Conservation (phyloP, 1,140 invertebrate species). For the Harlomillsia oculata region DNA sequence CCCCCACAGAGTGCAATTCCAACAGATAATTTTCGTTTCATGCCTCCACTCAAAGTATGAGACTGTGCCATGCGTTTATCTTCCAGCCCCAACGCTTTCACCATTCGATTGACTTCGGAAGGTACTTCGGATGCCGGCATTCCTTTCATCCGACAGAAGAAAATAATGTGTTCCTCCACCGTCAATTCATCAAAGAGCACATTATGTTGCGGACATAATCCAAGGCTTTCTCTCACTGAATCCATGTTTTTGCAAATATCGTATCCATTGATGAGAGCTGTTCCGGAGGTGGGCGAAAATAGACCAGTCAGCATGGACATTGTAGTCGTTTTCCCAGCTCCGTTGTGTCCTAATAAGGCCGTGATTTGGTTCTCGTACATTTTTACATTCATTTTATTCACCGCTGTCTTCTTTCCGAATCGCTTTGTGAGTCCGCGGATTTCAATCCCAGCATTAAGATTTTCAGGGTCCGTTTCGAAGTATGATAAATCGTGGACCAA, state of each 20-base stretch:
- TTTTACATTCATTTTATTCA: constrained; percentile 58
- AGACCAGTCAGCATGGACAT: constrained; percentile 74
- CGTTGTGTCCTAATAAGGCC: constrained; percentile 47
- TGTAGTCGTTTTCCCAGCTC: constrained; percentile 56
- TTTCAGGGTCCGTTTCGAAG: constrained; percentile 51
- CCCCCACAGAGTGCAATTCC: constrained; percentile 70
- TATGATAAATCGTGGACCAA: constrained; percentile 18
- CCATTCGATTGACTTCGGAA: constrained; percentile 25
- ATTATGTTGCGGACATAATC: constrained; percentile 58
- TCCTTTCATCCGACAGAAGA: constrained; percentile 46
- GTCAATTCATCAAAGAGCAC: constrained; percentile 49
- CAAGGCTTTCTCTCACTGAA: constrained; percentile 50
- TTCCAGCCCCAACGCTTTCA: constrained; percentile 47
- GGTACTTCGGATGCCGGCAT: constrained; percentile 13
- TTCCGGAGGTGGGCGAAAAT: constrained; percentile 52
- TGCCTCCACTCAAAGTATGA: constrained; percentile 70
- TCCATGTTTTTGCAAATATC: constrained; percentile 49
- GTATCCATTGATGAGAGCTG: constrained; percentile 52
- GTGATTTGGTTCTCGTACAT: constrained; percentile 58
- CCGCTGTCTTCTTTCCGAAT: constrained; percentile 36
- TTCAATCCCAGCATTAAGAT: constrained; percentile 50
- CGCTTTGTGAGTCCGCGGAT: constrained; percentile 50
- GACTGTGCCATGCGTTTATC: constrained; percentile 56
- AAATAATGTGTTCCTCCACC: constrained; percentile 50
- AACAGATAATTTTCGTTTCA: constrained; percentile 75